Base-by-base conservation (phyloP, 2,888 invertebrate species). In the Drosophila birchii region DNA sequence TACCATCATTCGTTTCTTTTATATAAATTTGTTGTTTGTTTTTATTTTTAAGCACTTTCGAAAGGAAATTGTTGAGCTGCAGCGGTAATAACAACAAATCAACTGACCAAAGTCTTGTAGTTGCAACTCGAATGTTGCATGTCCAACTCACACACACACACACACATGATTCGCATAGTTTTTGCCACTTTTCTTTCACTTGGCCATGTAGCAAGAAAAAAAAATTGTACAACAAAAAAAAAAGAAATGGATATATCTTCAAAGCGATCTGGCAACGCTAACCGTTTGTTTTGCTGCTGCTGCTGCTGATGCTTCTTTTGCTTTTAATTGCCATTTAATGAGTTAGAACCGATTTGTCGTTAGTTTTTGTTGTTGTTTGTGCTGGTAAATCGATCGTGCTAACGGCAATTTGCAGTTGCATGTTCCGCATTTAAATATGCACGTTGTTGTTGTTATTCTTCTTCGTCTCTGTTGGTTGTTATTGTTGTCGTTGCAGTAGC, bases 1-100 rank as follows among this genome's bases (percentile, higher is more conserved):
- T 34, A n/a, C 41, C 29, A 32, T 34, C 32, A n/a, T 41, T 54
- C 53, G 59, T 69, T 72, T 78, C 64, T 64, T 75, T 32, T 36
- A 55, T 61, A 20, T 11, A 32, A 44, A 55, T 18, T 11, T 60
- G 47, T 23, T 41, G 11, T 54, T 56, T 64, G 26, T 58, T 63
- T 63, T 55, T 61, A 67, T 80, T 79, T 75, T 78, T 62, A 70
- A 70, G 70, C 81, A 83, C 81, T 83, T 86, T 83, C 84, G 86
- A 83, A 86, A 76, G 86, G 84, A 84, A 84, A 79, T 74, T 72
- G 74, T 66, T 55, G 38, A 36, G 36, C 56, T 51, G 23, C 66
- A 39, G 43, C 61, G 55, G 49, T 59, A 39, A 32, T 68, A 58
- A 36, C 67, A 55, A 38, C 53, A 60, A 38, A 39, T 38, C 29